These are phyloP conservation scores for Scalopus aquaticus DNA, from an alignment of 2,113 vertebrate species.

Conservation along the genomic window DNA sequence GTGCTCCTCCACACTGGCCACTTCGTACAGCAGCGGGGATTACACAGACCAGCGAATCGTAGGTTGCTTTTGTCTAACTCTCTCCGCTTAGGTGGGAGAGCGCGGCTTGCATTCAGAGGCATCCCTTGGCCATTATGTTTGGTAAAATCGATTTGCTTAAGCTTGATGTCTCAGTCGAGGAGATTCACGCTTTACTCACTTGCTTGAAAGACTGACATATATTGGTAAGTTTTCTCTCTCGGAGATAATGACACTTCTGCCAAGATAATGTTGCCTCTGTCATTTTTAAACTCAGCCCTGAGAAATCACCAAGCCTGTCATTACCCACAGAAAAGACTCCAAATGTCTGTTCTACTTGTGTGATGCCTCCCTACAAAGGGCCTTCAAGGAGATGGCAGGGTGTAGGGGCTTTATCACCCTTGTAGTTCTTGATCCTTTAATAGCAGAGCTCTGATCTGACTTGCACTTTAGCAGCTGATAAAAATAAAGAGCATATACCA, in stretches of 20 bases:
- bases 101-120: background rate
- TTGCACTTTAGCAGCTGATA: slow-evolving; percentile 58
- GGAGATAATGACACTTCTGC: slow-evolving; percentile 33
- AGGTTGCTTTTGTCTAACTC: slow-evolving; percentile 81
- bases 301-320: slow-evolving; percentile 59
- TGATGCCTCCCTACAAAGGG: slow-evolving; percentile 4
- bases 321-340: background rate
- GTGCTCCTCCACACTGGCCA: slow-evolving; percentile 97
- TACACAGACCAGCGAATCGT: slow-evolving; percentile 99
- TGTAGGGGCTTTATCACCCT: background rate
- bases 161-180: slow-evolving; percentile 5
- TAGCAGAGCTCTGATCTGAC: slow-evolving; percentile 23
- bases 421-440: slow-evolving; percentile 45
- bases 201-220: background rate
- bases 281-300: slow-evolving; percentile 50
- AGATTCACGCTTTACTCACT: background rate
- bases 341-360: slow-evolving; percentile 25
- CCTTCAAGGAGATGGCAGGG: slow-evolving; percentile 51
- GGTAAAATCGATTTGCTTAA: background rate
- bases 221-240: slow-evolving; percentile 27
- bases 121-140: background rate
- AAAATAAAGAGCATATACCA: slow-evolving; percentile 44
- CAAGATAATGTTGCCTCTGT: background rate
- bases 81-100: background rate
- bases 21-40: slow-evolving; percentile 98